A percentile compares a stretch with the other conserved stretches of the same genome.
These are phyloP conservation scores for Delichon dasypus DNA, from an alignment of 2,797 vertebrate genomes.

Conservation along the genomic window DNA sequence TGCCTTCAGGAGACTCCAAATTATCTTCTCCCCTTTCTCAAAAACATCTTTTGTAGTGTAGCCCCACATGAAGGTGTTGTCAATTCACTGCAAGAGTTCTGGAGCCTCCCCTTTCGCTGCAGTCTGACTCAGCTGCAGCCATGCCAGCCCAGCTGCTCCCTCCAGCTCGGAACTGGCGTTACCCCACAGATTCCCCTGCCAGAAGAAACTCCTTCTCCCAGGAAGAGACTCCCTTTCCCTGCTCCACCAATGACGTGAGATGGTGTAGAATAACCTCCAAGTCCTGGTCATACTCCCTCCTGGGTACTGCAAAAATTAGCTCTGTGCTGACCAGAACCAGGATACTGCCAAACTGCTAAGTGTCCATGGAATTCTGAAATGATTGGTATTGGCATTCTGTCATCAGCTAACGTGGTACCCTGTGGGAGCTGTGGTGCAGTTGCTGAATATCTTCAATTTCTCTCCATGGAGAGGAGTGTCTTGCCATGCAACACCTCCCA, in stretches of 20 bases:
- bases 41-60: background rate
- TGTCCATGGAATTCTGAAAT: background rate
- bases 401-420: background rate
- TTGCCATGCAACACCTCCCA: background rate
- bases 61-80: background rate
- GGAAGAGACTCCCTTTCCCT: background rate
- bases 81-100: background rate
- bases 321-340: background rate
- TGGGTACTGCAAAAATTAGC: background rate
- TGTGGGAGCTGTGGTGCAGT: background rate
- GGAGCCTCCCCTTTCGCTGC: background rate
- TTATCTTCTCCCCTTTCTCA: background rate
- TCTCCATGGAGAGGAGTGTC: background rate
- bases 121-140: background rate
- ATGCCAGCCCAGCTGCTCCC: background rate
- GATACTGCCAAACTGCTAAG: background rate
- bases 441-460: background rate
- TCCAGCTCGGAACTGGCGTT: rapidly evolving
- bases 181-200: rapidly evolving
- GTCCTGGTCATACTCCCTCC: background rate
- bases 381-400: background rate
- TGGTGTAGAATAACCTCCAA: background rate
- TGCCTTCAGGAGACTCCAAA: background rate
- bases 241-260: background rate
- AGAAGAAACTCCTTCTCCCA: background rate